Evolutionary conservation across 1,140 invertebrate genomes (phyloP).

Genomic region (Ooceraea biroi): DNA sequence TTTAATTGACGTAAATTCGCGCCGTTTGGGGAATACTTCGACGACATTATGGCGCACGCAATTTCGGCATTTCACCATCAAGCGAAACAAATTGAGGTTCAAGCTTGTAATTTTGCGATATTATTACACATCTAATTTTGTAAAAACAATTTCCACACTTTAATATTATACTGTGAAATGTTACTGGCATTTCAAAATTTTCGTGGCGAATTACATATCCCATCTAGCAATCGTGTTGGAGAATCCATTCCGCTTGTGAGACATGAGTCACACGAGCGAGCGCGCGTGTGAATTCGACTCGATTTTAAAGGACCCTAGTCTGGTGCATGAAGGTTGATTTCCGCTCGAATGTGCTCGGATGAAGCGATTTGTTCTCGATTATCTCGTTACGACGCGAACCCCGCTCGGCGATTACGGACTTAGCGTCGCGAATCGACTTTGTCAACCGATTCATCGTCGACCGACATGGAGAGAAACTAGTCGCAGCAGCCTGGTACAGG

Average conservation of each 20-base stretch:
- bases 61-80: too few species aligned
- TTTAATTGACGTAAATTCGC: neutral
- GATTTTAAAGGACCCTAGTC: neutral
- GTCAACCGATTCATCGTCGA: neutral
- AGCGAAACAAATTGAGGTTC: too few species aligned
- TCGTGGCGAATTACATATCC: too few species aligned
- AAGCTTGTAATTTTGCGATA: too few species aligned
- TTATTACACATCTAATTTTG: too few species aligned
- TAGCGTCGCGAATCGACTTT: neutral
- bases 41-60: neutral
- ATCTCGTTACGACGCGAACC: conserved; percentile 15
- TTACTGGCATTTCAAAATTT: too few species aligned
- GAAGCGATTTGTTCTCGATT: conserved; percentile 35
- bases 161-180: too few species aligned
- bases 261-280: too few species aligned
- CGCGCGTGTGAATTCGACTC: neutral
- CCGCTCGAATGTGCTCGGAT: neutral
- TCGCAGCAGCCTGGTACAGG: neutral
- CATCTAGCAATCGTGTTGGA: too few species aligned
- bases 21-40: conserved; percentile 6
- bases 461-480: conserved; percentile 4
- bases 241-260: too few species aligned
- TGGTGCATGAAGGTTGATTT: conserved; percentile 12
- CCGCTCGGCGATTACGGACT: neutral
- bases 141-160: too few species aligned